A percentile compares a stretch with the other conserved stretches of the same genome.
phyloP scores from a whole-genome alignment of 2,797 vertebrate genomes.

The Neosilurus mollespiculum region DNA sequence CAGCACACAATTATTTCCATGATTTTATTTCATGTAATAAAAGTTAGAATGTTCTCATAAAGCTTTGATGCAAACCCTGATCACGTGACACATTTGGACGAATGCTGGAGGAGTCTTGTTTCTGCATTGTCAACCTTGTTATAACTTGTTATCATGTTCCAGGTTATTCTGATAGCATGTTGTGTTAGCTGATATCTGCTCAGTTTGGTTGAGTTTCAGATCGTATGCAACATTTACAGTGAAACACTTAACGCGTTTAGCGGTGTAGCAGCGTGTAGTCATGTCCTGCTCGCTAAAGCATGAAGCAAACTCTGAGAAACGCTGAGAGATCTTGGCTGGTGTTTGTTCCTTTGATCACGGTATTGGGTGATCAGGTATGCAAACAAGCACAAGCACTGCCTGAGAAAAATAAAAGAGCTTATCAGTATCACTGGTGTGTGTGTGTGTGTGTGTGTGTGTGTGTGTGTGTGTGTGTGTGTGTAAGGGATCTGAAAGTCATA shows the following conservation, averaged over 20 bases:
- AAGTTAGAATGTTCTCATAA: too few species aligned
- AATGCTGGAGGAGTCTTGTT: background rate
- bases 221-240: slow-evolving; percentile 12
- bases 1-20: too few species aligned
- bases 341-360: slow-evolving; percentile 28
- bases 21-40: too few species aligned
- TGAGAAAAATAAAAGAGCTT: background rate
- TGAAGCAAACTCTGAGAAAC: slow-evolving; percentile 7
- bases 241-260: slow-evolving; percentile 5
- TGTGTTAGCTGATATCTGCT: slow-evolving; percentile 1
- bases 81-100: too few species aligned
- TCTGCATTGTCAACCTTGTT: background rate
- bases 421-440: background rate
- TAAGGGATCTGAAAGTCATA: slow-evolving; percentile 26
- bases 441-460: background rate
- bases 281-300: slow-evolving; percentile 13
- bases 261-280: background rate
- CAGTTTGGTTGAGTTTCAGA: background rate
- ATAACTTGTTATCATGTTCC: background rate
- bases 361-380: slow-evolving; percentile 39
- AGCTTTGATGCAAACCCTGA: too few species aligned
- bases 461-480: slow-evolving; percentile 13
- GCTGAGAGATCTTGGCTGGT: slow-evolving; percentile 1
- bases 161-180: too few species aligned
- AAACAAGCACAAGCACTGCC: slow-evolving; percentile 22